These are phyloP conservation scores for Micropterix aruncella DNA, from an alignment of 2,888 invertebrate genomes.

Conservation along the genomic window DNA sequence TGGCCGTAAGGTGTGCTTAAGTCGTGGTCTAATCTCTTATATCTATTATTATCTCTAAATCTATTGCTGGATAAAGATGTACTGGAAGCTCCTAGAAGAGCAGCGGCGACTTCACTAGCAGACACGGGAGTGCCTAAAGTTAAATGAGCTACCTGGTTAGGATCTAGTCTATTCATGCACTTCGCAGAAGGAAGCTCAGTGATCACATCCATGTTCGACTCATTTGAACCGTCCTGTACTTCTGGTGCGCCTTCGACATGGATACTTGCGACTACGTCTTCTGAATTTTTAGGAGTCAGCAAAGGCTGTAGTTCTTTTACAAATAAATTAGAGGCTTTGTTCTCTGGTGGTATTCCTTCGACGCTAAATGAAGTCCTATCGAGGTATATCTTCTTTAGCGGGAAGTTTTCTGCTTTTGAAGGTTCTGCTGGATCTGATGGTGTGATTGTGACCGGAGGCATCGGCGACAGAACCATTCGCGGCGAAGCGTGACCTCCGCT, in stretches of 20 bases:
- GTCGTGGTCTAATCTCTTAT: constrained; percentile 36
- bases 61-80: constrained; percentile 23
- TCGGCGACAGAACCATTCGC: constrained; percentile 7
- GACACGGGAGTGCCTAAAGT: constrained; percentile 31
- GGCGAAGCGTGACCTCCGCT: constrained; percentile 11
- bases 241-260: background rate
- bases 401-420: constrained; percentile 8
- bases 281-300: background rate
- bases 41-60: constrained; percentile 18
- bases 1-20: constrained; percentile 62
- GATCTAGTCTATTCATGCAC: constrained; percentile 3
- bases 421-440: constrained; percentile 5
- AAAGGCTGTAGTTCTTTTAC: background rate
- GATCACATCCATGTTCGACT: constrained; percentile 5
- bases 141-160: constrained; percentile 7
- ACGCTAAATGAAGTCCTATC: constrained; percentile 12
- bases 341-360: constrained; percentile 9
- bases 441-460: constrained; percentile 12
- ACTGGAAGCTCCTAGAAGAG: constrained; percentile 35
- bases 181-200: background rate
- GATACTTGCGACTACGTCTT: background rate
- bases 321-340: background rate
- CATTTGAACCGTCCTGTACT: background rate
- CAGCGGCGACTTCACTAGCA: constrained; percentile 35
- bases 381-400: constrained; percentile 3